Evolutionary conservation across 2,888 invertebrate species (phyloP).

Genomic region (Drosophila atroscutellata): DNA sequence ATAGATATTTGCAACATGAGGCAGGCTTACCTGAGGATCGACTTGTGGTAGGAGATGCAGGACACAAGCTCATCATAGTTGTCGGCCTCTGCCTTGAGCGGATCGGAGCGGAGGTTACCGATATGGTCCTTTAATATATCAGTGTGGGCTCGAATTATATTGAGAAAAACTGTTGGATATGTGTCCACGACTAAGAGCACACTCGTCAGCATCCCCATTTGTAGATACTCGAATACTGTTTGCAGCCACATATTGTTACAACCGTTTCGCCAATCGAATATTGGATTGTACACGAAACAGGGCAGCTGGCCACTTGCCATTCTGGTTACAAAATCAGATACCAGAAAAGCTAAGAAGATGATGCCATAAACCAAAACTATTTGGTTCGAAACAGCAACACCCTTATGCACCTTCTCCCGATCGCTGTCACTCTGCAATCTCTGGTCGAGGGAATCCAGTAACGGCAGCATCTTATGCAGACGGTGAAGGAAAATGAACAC

Average conservation of each 20-base stretch:
- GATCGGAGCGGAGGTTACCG: slow-evolving; percentile 41
- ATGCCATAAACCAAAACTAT: slow-evolving; percentile 25
- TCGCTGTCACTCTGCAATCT: slow-evolving; percentile 38
- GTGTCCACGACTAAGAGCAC: slow-evolving; percentile 34
- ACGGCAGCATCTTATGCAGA: slow-evolving; percentile 22
- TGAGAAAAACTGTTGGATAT: slow-evolving; percentile 41
- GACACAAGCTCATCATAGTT: slow-evolving; percentile 56
- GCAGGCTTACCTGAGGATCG: slow-evolving; percentile 46
- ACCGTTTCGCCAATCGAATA: slow-evolving; percentile 52
- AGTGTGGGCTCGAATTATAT: slow-evolving; percentile 42
- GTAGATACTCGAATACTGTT: slow-evolving; percentile 39
- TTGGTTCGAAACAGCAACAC: slow-evolving; percentile 50
- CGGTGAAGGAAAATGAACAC: slow-evolving; percentile 15
- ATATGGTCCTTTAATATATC: slow-evolving; percentile 56
- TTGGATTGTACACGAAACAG: slow-evolving; percentile 59
- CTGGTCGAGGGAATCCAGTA: slow-evolving; percentile 49
- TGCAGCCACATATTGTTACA: slow-evolving; percentile 41
- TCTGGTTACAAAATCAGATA: slow-evolving; percentile 25
- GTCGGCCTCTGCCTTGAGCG: slow-evolving; percentile 25
- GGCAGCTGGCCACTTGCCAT: slow-evolving; percentile 32
- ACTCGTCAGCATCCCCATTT: slow-evolving; percentile 18
- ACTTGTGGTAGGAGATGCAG: slow-evolving; percentile 51
- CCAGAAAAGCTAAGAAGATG: slow-evolving; percentile 25
- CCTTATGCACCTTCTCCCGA: slow-evolving; percentile 41
- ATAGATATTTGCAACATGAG: background rate